Evolutionary conservation across 2,797 vertebrate genomes (phyloP).

Genomic region (Pristis pectinata): DNA sequence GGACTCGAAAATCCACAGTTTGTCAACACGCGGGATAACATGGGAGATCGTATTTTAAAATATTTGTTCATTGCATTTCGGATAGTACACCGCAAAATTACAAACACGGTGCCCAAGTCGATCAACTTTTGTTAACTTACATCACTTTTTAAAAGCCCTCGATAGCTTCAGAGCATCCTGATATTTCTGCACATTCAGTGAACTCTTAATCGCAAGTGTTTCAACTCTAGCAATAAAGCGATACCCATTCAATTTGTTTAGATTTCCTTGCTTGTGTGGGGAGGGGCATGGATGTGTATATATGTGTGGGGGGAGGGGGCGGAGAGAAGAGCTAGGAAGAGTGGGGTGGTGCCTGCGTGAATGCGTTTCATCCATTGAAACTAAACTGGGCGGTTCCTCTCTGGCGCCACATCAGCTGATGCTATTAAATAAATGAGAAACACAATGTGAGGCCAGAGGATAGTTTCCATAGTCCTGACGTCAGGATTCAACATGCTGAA

Average conservation of each 20-base stretch:
- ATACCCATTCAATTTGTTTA: neutral
- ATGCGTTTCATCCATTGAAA: neutral
- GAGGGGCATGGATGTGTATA: too few relatives aligned
- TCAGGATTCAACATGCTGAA: neutral
- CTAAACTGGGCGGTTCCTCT: neutral
- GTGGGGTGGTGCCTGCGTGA: neutral
- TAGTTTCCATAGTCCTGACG: conserved; percentile 8
- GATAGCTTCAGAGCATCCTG: neutral
- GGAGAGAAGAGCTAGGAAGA: too few relatives aligned
- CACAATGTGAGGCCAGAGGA: neutral
- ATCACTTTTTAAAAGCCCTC: neutral
- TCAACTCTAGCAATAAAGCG: neutral
- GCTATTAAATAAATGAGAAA: conserved; percentile 1
- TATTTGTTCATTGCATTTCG: neutral
- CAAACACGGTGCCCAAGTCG: neutral
- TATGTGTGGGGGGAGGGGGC: neutral
- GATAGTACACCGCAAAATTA: too few relatives aligned
- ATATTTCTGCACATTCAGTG: neutral
- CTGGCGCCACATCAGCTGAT: conserved; percentile 6
- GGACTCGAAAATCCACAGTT: neutral
- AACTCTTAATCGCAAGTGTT: neutral
- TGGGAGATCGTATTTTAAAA: neutral
- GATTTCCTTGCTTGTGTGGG: neutral
- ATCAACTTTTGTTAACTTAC: neutral
- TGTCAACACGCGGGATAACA: neutral